Conservation (phyloP, 2,113 vertebrate species). For the Anoura caudifer region DNA sequence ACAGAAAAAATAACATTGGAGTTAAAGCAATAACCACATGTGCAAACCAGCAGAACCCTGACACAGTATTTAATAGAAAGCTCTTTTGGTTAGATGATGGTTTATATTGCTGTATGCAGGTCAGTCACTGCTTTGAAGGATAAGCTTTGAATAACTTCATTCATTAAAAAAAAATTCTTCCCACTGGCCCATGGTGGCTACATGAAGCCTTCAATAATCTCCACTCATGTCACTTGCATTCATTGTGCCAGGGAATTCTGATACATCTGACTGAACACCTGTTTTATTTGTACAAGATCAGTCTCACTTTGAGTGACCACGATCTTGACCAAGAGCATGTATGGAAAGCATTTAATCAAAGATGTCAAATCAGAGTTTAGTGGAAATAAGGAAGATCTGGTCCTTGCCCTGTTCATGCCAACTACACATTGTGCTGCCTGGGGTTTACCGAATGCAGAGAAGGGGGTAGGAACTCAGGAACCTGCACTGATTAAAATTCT, state of each 20-base stretch:
- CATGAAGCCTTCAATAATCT: conserved; percentile 82
- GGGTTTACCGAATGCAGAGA: conserved; percentile 85
- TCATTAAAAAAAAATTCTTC: conserved; percentile 52
- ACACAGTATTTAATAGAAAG: conserved; percentile 38
- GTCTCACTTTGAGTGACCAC: conserved; percentile 70
- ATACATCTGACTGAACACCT: conserved; percentile 85
- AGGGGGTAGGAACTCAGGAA: conserved; percentile 88
- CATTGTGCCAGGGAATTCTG: conserved; percentile 85
- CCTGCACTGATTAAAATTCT: conserved; percentile 86
- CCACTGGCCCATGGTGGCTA: conserved; percentile 85
- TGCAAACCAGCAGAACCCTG: conserved; percentile 59
- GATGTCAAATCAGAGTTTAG: conserved; percentile 87
- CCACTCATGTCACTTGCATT: conserved; percentile 84
- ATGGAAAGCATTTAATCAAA: conserved; percentile 82
- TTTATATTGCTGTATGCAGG: conserved; percentile 52
- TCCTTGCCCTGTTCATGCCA: conserved; percentile 87
- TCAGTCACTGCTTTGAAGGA: conserved; percentile 28
- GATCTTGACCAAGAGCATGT: no score
- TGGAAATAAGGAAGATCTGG: conserved; percentile 87
- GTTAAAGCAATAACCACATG: conserved; percentile 70
- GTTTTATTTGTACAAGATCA: conserved; percentile 87
- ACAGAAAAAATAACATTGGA: conserved; percentile 49
- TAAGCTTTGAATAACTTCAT: conserved; percentile 30
- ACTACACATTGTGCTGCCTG: conserved; percentile 86
- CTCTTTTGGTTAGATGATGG: conserved; percentile 26